A percentile compares a stretch with the other conserved stretches of the same genome.
These are phyloP conservation scores for Cyprinodon variegatus DNA, from an alignment of 2,113 vertebrate species.

Conservation along the genomic window DNA sequence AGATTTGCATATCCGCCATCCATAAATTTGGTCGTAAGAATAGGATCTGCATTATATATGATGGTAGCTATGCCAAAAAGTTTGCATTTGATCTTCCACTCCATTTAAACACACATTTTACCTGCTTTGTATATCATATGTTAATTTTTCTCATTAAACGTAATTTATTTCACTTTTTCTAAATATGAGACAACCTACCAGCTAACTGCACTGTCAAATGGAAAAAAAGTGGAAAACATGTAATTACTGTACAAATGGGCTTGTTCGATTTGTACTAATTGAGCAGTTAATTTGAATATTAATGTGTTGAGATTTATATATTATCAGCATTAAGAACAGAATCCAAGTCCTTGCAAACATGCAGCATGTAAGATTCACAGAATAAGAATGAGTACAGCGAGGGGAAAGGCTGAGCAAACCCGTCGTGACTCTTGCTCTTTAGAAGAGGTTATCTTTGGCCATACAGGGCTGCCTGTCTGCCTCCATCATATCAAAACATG, in stretches of 20 bases:
- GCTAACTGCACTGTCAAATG: background rate
- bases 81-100: no score
- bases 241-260: background rate
- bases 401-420: slow-evolving; percentile 12
- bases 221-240: background rate
- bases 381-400: background rate
- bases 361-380: background rate
- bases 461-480: slow-evolving; percentile 51
- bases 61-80: no score
- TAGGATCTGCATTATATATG: no score
- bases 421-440: slow-evolving; percentile 56
- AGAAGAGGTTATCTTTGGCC: slow-evolving; percentile 64
- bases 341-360: background rate
- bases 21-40: no score
- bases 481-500: slow-evolving; percentile 64
- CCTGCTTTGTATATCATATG: no score
- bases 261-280: background rate
- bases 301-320: background rate
- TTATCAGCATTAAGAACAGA: background rate
- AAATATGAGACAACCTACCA: background rate
- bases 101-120: no score
- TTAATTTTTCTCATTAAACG: no score
- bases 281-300: background rate
- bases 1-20: no score
- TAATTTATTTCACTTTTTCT: background rate